Percentiles rank a stretch among this genome's conserved stretches.
Evolutionary conservation across 2,888 invertebrate species (phyloP).

Genomic region (Plebejus argus): DNA sequence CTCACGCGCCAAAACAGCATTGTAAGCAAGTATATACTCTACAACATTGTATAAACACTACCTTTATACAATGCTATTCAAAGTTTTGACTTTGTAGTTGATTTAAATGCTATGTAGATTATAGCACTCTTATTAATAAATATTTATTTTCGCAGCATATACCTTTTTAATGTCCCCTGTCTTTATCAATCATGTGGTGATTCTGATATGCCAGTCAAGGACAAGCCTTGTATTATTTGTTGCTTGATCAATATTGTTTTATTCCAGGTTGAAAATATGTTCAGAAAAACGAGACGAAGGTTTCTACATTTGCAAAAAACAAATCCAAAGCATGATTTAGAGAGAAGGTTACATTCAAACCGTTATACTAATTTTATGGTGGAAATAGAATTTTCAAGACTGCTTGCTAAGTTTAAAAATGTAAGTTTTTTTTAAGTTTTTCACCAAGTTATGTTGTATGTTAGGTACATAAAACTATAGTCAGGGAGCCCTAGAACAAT

Average conservation of each 20-base stretch:
- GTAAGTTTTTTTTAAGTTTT: neutral
- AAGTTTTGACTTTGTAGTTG: too few relatives aligned
- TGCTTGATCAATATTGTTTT: neutral
- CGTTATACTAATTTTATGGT: neutral
- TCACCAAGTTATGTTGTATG: too few relatives aligned
- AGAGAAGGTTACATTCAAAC: neutral
- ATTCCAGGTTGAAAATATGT: conserved; percentile 32
- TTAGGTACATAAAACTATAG: too few relatives aligned
- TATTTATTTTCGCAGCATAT: too few relatives aligned
- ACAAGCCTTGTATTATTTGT: neutral
- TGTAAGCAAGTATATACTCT: too few relatives aligned
- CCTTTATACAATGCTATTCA: too few relatives aligned
- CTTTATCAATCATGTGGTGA: neutral
- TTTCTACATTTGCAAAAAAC: neutral
- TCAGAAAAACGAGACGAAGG: neutral
- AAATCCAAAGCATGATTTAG: neutral
- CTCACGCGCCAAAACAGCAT: too few relatives aligned
- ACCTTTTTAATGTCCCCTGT: too few relatives aligned
- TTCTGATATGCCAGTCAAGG: neutral
- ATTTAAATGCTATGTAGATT: too few relatives aligned
- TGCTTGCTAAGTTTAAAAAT: conserved; percentile 3
- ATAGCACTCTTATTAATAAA: too few relatives aligned
- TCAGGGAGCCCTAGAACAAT: too few relatives aligned
- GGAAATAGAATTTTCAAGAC: neutral
- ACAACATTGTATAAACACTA: too few relatives aligned